Evolutionary conservation across 1,140 invertebrate species (phyloP).

Genomic region (Bombus soroeensis): DNA sequence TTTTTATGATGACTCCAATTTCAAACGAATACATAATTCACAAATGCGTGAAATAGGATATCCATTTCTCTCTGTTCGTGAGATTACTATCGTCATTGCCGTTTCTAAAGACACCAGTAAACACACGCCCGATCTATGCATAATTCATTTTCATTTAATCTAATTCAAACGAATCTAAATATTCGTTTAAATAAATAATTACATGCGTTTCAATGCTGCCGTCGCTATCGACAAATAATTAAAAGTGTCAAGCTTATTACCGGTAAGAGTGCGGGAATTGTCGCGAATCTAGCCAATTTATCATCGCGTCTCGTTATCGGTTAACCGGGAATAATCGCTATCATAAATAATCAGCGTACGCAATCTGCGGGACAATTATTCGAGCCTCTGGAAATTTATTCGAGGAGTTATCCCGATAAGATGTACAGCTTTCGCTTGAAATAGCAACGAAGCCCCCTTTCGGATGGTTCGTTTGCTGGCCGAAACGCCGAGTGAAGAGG

Average conservation of each 20-base stretch:
- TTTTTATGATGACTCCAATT: no score
- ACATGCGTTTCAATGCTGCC: neutral
- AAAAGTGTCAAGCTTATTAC: neutral
- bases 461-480: constrained; percentile 41
- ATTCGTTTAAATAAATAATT: neutral
- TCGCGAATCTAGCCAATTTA: neutral
- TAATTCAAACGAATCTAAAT: neutral
- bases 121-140: neutral
- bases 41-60: no score
- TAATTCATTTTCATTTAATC: neutral
- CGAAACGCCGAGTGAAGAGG: constrained; percentile 23
- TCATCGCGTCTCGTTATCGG: constrained; percentile 20
- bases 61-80: no score
- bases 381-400: constrained; percentile 44
- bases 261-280: neutral
- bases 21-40: no score
- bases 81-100: no score
- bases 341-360: constrained; percentile 34
- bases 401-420: constrained; percentile 43
- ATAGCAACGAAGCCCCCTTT: constrained; percentile 23
- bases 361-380: constrained; percentile 32
- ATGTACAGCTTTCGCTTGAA: constrained; percentile 40
- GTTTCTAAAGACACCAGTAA: no score
- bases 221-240: no score
- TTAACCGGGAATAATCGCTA: constrained; percentile 1